Evolutionary conservation across 2,797 vertebrate species (phyloP), one percentile per base, ranked within the genome.

Genomic region (Sus cebifrons): DNA sequence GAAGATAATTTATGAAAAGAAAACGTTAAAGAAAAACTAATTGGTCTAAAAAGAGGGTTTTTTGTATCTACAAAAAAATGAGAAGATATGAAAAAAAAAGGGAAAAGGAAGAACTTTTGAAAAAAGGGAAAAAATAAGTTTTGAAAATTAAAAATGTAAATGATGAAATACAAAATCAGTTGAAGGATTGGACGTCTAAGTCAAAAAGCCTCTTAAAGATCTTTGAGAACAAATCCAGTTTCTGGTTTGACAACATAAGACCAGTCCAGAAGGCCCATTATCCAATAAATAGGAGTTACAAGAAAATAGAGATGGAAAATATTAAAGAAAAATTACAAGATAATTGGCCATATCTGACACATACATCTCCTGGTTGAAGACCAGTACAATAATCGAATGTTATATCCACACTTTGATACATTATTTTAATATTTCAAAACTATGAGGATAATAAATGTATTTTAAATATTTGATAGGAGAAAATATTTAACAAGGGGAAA

Each of bases 351-450:
- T 77, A 44, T 77, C 18, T 81, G 14, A 87, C 62, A 62, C 12
- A 86, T 9, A 44, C 1, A 74, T n/a, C 40, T 94, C 44, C 40
- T 44, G 13, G 9, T 40, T 94, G 21, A 58, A 91, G 27, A 52
- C 29, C 17, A 65, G 40, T 3, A 27, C 15, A 18, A 68, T 68
- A 62, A 54, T 3, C 62, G 15, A 82, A 81, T 77, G 79, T 44
- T 64, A 58, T 71, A 20, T 14, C 23, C 32, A 44, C 20, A 83
- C 4, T 75, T 58, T 73, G 32, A 16, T 40, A 1, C n/a, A 73
- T 36, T 56, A 81, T 65, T 78, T 65, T 20, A 71, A 29, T 95
- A 44, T 64, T 86, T 85, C 36, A 58, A 56, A 93, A 79, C n/a
- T 75, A 21, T n/a, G 15, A 60, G 1, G 18, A 60, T 56, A 86